These are phyloP conservation scores for Hypsibius dujardini DNA, from an alignment of 1,140 invertebrate species.

Conservation along the genomic window DNA sequence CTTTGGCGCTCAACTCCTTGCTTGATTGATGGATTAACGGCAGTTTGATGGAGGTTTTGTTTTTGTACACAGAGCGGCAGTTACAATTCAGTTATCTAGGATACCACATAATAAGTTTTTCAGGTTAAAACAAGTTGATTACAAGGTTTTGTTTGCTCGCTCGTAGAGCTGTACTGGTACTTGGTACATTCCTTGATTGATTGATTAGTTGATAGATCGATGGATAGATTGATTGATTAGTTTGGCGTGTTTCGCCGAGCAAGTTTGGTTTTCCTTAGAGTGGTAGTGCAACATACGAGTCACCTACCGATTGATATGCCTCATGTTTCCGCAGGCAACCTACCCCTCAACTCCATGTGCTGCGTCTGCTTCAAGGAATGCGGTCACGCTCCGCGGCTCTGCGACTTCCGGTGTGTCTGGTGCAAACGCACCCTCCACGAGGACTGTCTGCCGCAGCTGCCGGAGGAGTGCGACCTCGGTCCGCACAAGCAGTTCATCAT, in stretches of 20 bases:
- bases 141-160: neutral
- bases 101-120: conserved; percentile 1
- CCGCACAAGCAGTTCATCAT: conserved; percentile 31
- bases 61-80: no score
- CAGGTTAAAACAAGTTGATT: conserved; percentile 19
- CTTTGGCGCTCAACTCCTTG: no score
- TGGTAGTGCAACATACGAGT: no score
- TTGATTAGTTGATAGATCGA: no score
- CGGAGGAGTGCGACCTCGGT: conserved; percentile 35
- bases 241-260: no score
- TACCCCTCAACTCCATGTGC: conserved; percentile 44
- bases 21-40: no score
- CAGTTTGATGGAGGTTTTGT: no score
- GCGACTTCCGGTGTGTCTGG: conserved; percentile 69
- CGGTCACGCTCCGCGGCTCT: conserved; percentile 44
- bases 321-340: conserved; percentile 41
- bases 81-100: no score
- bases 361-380: conserved; percentile 50
- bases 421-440: conserved; percentile 59
- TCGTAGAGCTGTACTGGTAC: neutral
- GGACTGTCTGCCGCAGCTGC: conserved; percentile 35
- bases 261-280: no score
- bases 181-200: no score
- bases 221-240: no score
- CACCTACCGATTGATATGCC: no score